Evolutionary conservation across 2,888 invertebrate species (phyloP).

Genomic region (Mechanitis mazaeus): DNA sequence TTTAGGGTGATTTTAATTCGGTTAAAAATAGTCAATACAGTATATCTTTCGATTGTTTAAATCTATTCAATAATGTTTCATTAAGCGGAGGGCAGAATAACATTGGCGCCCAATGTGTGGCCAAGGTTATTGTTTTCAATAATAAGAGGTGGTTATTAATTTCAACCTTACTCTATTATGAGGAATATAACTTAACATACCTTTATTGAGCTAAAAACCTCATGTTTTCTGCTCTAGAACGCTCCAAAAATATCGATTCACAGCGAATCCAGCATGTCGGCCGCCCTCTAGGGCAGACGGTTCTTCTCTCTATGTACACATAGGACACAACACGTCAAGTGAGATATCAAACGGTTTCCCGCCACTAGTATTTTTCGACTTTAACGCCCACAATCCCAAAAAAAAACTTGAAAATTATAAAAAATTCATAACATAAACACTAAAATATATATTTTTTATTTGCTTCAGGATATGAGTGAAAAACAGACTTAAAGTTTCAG

Average conservation of each 20-base stretch:
- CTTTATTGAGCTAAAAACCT: conserved; percentile 69
- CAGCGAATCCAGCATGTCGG: conserved; percentile 74
- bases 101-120: conserved; percentile 50
- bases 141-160: conserved; percentile 9
- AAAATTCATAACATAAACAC: conserved; percentile 18
- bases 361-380: conserved; percentile 72
- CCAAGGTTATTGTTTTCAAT: conserved; percentile 24
- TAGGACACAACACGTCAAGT: conserved; percentile 75
- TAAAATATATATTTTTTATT: conserved; percentile 33
- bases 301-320: conserved; percentile 72
- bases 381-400: conserved; percentile 36
- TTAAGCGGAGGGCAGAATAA: conserved; percentile 30
- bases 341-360: conserved; percentile 76
- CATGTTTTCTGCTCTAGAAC: conserved; percentile 69
- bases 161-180: conserved; percentile 21
- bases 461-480: conserved; percentile 48
- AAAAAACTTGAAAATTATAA: conserved; percentile 17
- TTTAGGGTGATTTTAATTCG: no score
- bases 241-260: conserved; percentile 77
- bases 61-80: conserved; percentile 1
- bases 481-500: conserved; percentile 68
- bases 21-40: no score
- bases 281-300: conserved; percentile 73
- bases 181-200: conserved; percentile 62
- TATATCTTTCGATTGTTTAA: no score